Base-by-base conservation (phyloP, 2,113 vertebrate genomes). In the Scolopax mira region DNA sequence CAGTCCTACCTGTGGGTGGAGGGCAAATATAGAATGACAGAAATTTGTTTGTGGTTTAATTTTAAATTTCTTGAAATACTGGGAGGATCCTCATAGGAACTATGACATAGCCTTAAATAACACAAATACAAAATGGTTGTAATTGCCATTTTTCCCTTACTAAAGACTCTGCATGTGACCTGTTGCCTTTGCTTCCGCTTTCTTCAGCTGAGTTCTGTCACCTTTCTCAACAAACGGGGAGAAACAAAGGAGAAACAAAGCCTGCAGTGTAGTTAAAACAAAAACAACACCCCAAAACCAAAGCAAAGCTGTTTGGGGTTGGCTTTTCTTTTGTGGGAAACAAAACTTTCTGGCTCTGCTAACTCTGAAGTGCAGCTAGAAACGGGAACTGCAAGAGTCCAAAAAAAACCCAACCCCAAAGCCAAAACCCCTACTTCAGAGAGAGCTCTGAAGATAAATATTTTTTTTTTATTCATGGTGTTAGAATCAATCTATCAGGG, bases 211-310 rank as follows among this genome's bases (percentile, higher is more conserved):
- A 69, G 48, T 65, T 91, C 39, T 83, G 74, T 60, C 49, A 58
- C 49, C 49, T 65, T 91, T 88, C 62, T 57, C 31, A 13, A 67
- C 28, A 51, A 73, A 61, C 14, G 21, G 57, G 39, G 33, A 10
- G n/a, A n/a, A n/a, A n/a, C n/a, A n/a, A n/a, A 60, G 35, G 70
- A 85, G 57, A 69, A 96, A 46, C 33, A 85, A 82, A 84, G 46
- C 11, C 70, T 82, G 18, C 1, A 1, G 5, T 27, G 16, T 13
- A 33, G n/a, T 81, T 61, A 44, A 85, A 88, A 11, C 28, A n/a
- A 39, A 65, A 30, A 1, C 11, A 27, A 66, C 3, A 4, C 8
- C 13, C 2, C 2, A 30, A 61, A 30, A 4, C 17, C 0, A 37
- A 39, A 39, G 17, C 30, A 27, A 37, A 41, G 22, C 27, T 55